These are phyloP conservation scores for Macrocentrus cingulum DNA, from an alignment of 1,140 invertebrate species.

Conservation along the genomic window DNA sequence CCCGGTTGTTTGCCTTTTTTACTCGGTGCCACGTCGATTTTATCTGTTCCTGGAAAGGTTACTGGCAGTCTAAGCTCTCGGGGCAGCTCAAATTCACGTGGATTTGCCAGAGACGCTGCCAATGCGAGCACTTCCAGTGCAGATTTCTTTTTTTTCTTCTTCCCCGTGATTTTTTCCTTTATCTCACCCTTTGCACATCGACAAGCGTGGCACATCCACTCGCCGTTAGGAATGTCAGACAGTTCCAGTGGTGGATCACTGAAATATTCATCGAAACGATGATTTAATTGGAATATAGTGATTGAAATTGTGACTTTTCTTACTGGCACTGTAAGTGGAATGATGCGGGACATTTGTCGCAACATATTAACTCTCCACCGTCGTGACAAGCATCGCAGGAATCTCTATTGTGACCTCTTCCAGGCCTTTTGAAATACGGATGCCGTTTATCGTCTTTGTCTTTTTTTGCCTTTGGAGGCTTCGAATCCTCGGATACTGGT, in stretches of 20 bases:
- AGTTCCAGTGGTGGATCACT: constrained; percentile 89
- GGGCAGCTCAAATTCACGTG: constrained; percentile 85
- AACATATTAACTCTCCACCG: constrained; percentile 93
- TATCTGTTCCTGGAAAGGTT: constrained; percentile 80
- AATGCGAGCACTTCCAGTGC: constrained; percentile 75
- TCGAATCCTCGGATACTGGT: constrained; percentile 72
- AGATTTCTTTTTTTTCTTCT: constrained; percentile 59
- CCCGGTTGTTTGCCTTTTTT: constrained; percentile 48
- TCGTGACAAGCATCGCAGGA: constrained; percentile 90
- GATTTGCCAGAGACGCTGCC: constrained; percentile 82
- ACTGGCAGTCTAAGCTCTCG: constrained; percentile 75
- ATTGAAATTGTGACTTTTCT: constrained; percentile 48
- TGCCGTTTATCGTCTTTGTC: constrained; percentile 69
- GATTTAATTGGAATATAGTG: neutral
- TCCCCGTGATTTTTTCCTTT: constrained; percentile 31
- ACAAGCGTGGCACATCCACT: constrained; percentile 89
- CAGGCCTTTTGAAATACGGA: constrained; percentile 82
- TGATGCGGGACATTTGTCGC: constrained; percentile 91
- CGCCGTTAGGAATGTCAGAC: constrained; percentile 84
- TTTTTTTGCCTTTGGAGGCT: constrained; percentile 61
- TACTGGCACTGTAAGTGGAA: constrained; percentile 95
- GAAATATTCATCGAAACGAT: neutral
- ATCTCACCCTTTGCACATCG: constrained; percentile 53
- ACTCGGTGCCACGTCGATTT: constrained; percentile 53
- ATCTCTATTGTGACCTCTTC: constrained; percentile 90